A percentile compares a stretch with the other conserved stretches of the same genome.
These are phyloP conservation scores for Aphelocoma coerulescens DNA, from an alignment of 2,113 vertebrate genomes.

Conservation along the genomic window DNA sequence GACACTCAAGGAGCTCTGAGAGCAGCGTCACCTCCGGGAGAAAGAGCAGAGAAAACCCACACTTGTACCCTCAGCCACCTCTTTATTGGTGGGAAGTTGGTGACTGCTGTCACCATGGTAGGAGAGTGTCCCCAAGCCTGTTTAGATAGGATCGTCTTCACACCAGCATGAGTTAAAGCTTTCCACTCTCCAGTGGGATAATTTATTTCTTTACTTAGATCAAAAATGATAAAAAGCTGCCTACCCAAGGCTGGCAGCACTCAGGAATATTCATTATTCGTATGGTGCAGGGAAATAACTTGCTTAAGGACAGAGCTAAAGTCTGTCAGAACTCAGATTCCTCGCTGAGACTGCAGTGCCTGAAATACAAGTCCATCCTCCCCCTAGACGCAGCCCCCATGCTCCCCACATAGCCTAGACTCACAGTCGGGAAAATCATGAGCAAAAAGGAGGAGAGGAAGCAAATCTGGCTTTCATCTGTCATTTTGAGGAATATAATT, in stretches of 20 bases:
- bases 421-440: background rate
- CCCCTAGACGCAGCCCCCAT: background rate
- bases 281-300: background rate
- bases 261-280: background rate
- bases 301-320: background rate
- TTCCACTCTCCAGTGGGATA: background rate
- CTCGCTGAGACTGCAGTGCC: background rate
- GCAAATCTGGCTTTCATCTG: conserved; percentile 30
- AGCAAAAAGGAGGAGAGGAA: conserved; percentile 4
- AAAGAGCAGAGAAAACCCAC: background rate
- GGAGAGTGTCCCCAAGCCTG: background rate
- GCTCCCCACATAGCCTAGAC: background rate
- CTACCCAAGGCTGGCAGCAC: conserved; percentile 8
- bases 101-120: background rate
- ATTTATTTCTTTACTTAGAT: conserved; percentile 39
- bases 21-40: background rate
- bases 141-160: background rate
- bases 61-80: accelerated
- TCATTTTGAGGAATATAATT: conserved; percentile 46
- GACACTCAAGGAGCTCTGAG: background rate
- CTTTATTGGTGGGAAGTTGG: background rate
- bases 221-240: conserved; percentile 5
- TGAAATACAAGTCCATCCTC: conserved; percentile 35
- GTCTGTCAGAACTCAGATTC: background rate
- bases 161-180: background rate